Percentiles rank a stretch among this genome's conserved stretches.
Conservation (phyloP, 2,797 vertebrate genomes). For the Artibeus lituratus region DNA sequence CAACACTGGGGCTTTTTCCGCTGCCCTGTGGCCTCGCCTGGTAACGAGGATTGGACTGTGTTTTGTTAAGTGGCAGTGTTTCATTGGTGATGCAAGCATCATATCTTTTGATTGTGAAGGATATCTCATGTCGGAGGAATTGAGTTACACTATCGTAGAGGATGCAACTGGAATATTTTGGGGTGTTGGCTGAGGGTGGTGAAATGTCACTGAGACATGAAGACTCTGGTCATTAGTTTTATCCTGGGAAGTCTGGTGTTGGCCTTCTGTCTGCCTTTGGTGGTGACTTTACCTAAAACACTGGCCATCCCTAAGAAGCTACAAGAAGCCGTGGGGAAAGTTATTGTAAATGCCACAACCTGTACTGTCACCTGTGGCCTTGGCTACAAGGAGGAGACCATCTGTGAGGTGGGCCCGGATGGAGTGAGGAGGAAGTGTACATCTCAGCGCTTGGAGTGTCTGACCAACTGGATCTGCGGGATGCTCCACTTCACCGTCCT, state of each 20-base stretch:
- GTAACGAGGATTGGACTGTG: background rate
- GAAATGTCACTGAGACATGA: conserved; percentile 7
- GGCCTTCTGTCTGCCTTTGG: background rate
- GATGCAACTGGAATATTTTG: background rate
- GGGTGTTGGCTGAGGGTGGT: background rate
- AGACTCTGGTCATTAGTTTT: background rate
- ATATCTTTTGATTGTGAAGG: background rate
- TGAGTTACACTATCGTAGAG: background rate
- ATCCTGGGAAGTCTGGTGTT: background rate
- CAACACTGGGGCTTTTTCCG: background rate
- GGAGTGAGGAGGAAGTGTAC: conserved; percentile 77
- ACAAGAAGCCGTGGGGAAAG: conserved; percentile 44
- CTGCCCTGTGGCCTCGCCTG: background rate
- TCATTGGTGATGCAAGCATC: background rate
- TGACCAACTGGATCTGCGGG: conserved; percentile 87
- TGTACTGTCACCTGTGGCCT: conserved; percentile 92
- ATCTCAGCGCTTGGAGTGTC: conserved; percentile 77
- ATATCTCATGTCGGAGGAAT: background rate
- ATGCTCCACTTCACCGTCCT: conserved; percentile 82
- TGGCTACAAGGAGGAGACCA: conserved; percentile 84
- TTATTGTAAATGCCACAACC: conserved; percentile 77
- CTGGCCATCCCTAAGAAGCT: conserved; percentile 71
- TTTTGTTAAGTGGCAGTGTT: background rate
- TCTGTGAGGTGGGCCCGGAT: conserved; percentile 80
- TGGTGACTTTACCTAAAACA: background rate